Conservation (phyloP, 2,113 vertebrate species). For the Silurus glanis region DNA sequence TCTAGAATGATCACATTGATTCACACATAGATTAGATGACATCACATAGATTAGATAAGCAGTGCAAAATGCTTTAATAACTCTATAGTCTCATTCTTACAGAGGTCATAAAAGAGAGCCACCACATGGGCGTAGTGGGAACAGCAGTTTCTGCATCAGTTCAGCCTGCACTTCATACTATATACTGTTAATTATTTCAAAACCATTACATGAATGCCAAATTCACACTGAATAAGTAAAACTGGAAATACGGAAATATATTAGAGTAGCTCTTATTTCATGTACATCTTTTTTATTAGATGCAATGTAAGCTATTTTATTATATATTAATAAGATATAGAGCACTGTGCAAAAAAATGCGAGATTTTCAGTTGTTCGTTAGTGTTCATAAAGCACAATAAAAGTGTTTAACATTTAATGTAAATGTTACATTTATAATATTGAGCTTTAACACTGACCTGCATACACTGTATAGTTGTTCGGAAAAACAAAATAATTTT, state of each 20-base stretch:
- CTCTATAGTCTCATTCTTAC: neutral
- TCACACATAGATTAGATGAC: no score
- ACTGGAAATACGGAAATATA: neutral
- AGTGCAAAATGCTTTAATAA: neutral
- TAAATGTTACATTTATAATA: no score
- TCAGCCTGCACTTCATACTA: neutral
- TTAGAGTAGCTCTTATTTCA: neutral
- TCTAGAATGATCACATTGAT: constrained; percentile 64
- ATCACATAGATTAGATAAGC: neutral
- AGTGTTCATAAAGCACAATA: no score
- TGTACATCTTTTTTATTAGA: neutral
- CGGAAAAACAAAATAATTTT: no score
- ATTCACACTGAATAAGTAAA: neutral
- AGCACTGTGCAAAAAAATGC: no score
- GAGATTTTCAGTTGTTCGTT: no score
- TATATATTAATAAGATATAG: no score
- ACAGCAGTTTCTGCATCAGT: neutral
- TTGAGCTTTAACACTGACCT: no score
- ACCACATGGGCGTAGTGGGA: neutral
- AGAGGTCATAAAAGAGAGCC: neutral
- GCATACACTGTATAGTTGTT: no score
- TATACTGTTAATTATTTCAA: neutral
- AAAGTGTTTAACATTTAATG: no score
- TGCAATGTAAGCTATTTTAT: neutral
- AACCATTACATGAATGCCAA: neutral